phyloP scores from a whole-genome alignment of 2,888 invertebrate genomes.

The Cremastinae sp. region DNA sequence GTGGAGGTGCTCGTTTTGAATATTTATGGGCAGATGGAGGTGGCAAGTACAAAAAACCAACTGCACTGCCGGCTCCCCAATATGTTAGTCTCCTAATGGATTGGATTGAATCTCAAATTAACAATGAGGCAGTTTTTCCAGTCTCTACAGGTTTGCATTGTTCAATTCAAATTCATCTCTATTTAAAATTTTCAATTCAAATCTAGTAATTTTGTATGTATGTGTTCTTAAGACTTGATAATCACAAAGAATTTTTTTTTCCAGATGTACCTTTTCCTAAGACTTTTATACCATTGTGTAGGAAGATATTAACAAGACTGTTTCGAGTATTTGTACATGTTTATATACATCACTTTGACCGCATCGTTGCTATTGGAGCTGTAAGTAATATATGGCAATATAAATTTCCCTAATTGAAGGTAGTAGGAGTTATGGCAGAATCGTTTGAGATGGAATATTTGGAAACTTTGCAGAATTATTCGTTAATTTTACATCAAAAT shows the following conservation, averaged over 20 bases:
- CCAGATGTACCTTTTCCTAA: constrained; percentile 93
- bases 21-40: constrained; percentile 96
- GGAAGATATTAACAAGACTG: constrained; percentile 92
- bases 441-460: no score
- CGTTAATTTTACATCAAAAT: no score
- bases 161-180: not conserved
- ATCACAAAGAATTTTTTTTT: constrained; percentile 14
- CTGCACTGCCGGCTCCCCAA: constrained; percentile 90
- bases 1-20: constrained; percentile 93
- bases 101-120: constrained; percentile 95
- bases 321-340: constrained; percentile 96
- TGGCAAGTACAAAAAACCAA: constrained; percentile 88
- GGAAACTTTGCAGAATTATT: no score
- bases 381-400: no score
- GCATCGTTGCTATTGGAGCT: constrained; percentile 91
- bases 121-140: constrained; percentile 92
- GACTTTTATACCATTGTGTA: constrained; percentile 88
- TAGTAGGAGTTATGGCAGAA: no score
- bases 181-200: not conserved
- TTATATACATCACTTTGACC: constrained; percentile 96
- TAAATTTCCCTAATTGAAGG: no score
- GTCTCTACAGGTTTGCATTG: constrained; percentile 84
- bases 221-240: no score
- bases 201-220: no score
- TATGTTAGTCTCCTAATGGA: constrained; percentile 93